Percentiles rank a stretch among this genome's conserved stretches.
Evolutionary conservation across 1,140 invertebrate genomes (phyloP).

Genomic region (Caenorhabditis brenneri): DNA sequence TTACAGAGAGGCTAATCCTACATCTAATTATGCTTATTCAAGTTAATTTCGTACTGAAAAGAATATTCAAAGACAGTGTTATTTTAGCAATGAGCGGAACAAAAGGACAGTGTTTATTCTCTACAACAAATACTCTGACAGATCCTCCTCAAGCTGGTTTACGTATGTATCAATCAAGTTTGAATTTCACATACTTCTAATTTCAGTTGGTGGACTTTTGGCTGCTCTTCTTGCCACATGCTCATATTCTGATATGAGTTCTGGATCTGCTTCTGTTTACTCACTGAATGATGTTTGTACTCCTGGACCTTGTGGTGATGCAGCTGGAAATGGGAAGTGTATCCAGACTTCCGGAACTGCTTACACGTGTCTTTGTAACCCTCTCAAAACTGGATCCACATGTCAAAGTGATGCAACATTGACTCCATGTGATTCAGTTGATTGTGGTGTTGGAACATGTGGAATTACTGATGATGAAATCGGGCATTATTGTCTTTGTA

Average conservation of each 20-base stretch:
- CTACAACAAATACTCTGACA: conserved; percentile 1
- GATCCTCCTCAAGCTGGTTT: background rate
- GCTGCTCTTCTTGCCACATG: background rate
- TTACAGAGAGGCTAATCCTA: conserved; percentile 8
- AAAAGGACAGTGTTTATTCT: background rate
- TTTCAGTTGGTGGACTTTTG: conserved; percentile 2
- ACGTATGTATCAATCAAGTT: background rate
- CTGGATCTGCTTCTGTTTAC: conserved; percentile 6
- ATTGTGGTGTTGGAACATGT: conserved; percentile 25
- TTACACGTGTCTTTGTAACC: background rate
- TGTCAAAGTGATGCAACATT: conserved; percentile 13
- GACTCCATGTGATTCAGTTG: background rate
- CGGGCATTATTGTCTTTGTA: background rate
- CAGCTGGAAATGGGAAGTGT: conserved; percentile 8
- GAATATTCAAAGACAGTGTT: background rate
- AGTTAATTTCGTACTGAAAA: background rate
- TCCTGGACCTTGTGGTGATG: background rate
- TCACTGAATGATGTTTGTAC: background rate
- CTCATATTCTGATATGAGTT: background rate
- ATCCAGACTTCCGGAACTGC: conserved; percentile 5
- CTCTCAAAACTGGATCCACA: background rate
- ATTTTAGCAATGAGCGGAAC: conserved; percentile 29
- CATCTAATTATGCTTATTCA: conserved; percentile 8
- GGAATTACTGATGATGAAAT: conserved; percentile 10
- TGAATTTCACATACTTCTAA: background rate